Base-by-base conservation (phyloP, 2,888 invertebrate species). In the Choreutis nemorana region DNA sequence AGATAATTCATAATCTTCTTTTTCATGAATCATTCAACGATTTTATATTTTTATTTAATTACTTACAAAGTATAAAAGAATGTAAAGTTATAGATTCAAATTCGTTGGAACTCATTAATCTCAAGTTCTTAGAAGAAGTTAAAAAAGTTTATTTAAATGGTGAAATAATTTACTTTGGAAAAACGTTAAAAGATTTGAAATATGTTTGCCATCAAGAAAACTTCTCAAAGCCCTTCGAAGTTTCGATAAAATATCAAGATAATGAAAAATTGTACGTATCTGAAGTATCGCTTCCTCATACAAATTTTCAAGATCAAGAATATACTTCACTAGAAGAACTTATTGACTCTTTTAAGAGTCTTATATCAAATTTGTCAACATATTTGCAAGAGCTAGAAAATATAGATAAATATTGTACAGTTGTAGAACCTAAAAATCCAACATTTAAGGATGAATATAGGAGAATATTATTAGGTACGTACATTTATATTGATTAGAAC, bases 381-480 rank as follows among this genome's bases (percentile, higher is more conserved):
- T 78, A 72, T 44, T 67, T 77, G 34, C 37, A 46, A 39, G 64
- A 70, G 42, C 48, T 78, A 28, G 70, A 72, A 29, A 41, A 40
- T 21, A 63, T 77, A 32, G 67, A 72, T 39, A 36, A 41, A 10
- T 43, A 40, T 31, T 77, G 70, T 42, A 53, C 50, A 8, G 48
- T 78, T 2, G 55, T 67, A 53, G 77, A 78, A 35, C 77, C 77
- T 2, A 23, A 49, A 7, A 47, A 55, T 26, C 57, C 59, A 29
- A 50, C 66, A 22, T 70, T 59, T 30, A 71, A 64, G 45, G 67
- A 75, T 43, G 57, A 68, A 29, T 75, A 55, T 35, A 59, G 77
- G 40, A 64, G 56, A 52, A 64, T 78, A 40, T 36, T 55, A 20
- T 36, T 78, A 30, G 73, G 77, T 77, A 40, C 39, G 44, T 37